Evolutionary conservation across 2,797 vertebrate species (phyloP), one percentile per base, ranked within the genome.

Genomic region (Myripristis murdjan): DNA sequence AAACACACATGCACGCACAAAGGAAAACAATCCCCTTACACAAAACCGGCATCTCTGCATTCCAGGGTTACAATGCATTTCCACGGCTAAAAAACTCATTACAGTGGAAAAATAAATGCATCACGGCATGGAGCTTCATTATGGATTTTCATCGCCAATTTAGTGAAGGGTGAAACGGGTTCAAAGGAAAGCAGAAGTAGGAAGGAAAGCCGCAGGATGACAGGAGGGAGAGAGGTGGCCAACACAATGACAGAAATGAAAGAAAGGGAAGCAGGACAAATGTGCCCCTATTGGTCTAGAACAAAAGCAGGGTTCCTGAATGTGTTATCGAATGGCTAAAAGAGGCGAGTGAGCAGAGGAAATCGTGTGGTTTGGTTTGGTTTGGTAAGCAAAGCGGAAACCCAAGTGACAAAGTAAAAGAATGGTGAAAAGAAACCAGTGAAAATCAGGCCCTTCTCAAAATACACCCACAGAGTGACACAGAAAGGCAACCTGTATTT

Each of bases 41-140:
- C 31, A 55, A 76, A 79, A 77, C 75, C 22, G 43, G 81, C 2
- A 55, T 66, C 46, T 81, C 76, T 54, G 64, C 79, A 82, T 86
- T 81, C 85, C 83, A 33, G 39, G 12, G 57, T 64, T 0, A 75
- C 70, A 83, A 81, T 26, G 65, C 28, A n/a, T 31, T 23, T 35
- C 46, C 44, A 62, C 60, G 22, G 0, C 48, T 24, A 57, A 5
- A 71, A 75, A 23, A 16, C 22, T 10, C 60, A 78, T 52, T 43
- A 61, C 22, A 58, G 11, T 12, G 35, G 14, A 10, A 39, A 39
- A 35, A n/a, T n/a, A n/a, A n/a, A 12, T 2, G 35, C 35, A 39
- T 39, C 11, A 22, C 15, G 24, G 37, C 51, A 57, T 70, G 35
- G 35, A 2, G 33, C 56, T 68, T 31, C 23, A 43, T 62, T 58